Evolutionary conservation across 1,140 invertebrate genomes (phyloP).

Genomic region (Pachyrhynchus sulphureomaculatus): DNA sequence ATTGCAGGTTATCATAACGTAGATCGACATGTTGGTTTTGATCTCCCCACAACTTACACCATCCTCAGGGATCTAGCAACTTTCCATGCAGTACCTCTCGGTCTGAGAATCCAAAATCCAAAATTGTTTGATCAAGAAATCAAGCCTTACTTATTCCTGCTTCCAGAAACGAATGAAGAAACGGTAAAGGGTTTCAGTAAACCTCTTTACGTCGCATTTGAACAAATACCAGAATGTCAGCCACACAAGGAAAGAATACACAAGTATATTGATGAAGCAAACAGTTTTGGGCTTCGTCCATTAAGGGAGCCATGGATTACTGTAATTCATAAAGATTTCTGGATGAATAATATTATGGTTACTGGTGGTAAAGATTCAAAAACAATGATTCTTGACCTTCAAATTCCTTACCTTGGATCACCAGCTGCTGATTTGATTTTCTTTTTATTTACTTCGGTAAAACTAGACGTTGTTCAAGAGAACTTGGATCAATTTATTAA

Average conservation of each 20-base stretch:
- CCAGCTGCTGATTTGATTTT: constrained; percentile 58
- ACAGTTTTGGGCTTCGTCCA: background rate
- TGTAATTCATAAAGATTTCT: constrained; percentile 59
- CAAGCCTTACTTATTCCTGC: constrained; percentile 35
- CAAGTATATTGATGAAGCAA: background rate
- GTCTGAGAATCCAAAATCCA: constrained; percentile 50
- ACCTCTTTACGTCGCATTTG: background rate
- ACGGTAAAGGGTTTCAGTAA: background rate
- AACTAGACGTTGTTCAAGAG: constrained; percentile 41
- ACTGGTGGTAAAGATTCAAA: constrained; percentile 40
- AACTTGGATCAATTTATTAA: constrained; percentile 51
- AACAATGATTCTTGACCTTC: constrained; percentile 16
- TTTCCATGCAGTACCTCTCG: constrained; percentile 58
- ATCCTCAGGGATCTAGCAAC: constrained; percentile 52
- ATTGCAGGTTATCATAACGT: constrained; percentile 49
- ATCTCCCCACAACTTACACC: constrained; percentile 51
- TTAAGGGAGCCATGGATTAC: constrained; percentile 53
- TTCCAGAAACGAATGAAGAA: background rate
- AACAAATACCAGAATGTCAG: constrained; percentile 13
- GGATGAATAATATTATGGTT: constrained; percentile 62
- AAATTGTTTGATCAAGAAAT: constrained; percentile 50
- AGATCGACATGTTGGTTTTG: constrained; percentile 52
- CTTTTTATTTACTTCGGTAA: constrained; percentile 55
- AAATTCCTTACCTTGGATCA: constrained; percentile 38
- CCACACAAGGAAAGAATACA: constrained; percentile 4